Conservation (phyloP, 2,888 invertebrate genomes). For the Unio delphinus region DNA sequence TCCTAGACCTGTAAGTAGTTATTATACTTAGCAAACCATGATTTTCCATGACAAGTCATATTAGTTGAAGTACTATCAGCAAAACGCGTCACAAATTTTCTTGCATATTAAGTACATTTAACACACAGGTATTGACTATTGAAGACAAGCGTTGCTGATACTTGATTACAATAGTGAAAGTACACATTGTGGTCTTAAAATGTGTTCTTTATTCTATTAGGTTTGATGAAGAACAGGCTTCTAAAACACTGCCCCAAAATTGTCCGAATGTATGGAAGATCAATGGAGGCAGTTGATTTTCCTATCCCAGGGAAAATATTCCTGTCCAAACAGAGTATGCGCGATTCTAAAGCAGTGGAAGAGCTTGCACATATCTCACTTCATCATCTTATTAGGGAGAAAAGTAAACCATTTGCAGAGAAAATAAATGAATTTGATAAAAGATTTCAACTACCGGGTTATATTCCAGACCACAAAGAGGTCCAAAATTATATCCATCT, state of each 20-base stretch:
- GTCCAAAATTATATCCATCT: constrained; percentile 28
- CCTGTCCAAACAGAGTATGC: constrained; percentile 24
- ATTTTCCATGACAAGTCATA: no score
- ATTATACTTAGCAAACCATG: no score
- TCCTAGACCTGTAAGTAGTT: no score
- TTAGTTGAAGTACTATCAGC: no score
- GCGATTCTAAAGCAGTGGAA: constrained; percentile 20
- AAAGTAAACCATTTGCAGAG: constrained; percentile 19
- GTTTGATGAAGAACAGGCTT: constrained; percentile 27
- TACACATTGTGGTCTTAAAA: background rate
- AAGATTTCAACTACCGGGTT: constrained; percentile 17
- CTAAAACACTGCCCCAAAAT: constrained; percentile 42
- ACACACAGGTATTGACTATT: no score
- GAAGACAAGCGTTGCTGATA: background rate
- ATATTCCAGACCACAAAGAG: constrained; percentile 11
- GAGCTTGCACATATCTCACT: constrained; percentile 25
- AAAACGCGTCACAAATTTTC: no score
- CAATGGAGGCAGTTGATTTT: constrained; percentile 50
- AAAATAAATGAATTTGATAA: constrained; percentile 23
- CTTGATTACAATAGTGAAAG: background rate
- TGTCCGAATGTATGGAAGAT: constrained; percentile 58
- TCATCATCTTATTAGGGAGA: constrained; percentile 45
- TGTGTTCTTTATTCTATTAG: constrained; percentile 17
- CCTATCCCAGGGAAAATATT: constrained; percentile 54
- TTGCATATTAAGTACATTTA: no score